phyloP scores from a whole-genome alignment of 2,113 vertebrate genomes.

The Ia io region DNA sequence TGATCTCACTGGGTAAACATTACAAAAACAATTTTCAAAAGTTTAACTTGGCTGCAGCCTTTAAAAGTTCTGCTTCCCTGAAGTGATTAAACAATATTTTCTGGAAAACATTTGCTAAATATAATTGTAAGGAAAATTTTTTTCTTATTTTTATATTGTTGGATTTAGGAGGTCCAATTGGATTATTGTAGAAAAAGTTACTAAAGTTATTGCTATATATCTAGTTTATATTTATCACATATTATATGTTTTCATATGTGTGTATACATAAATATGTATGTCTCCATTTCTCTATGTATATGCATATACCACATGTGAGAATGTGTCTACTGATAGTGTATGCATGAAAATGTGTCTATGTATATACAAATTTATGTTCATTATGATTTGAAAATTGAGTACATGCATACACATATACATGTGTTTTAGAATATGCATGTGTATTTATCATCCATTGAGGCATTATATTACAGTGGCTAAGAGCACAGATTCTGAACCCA shows the following conservation, averaged over 20 bases:
- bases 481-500: neutral
- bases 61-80: constrained; percentile 73
- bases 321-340: neutral
- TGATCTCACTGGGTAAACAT: constrained; percentile 85
- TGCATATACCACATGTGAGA: neutral
- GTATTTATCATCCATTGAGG: neutral
- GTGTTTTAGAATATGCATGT: constrained; percentile 23
- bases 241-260: constrained; percentile 27
- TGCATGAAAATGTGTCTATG: neutral
- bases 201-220: neutral
- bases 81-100: constrained; percentile 79
- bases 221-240: constrained; percentile 31
- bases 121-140: constrained; percentile 69
- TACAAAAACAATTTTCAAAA: constrained; percentile 81
- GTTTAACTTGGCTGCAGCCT: constrained; percentile 81
- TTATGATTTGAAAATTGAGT: neutral
- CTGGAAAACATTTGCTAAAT: constrained; percentile 73
- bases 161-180: neutral
- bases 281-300: constrained; percentile 23
- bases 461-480: neutral
- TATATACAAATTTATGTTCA: constrained; percentile 26
- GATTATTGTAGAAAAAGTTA: constrained; percentile 16
- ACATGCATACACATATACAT: neutral
- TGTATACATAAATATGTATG: constrained; percentile 40
- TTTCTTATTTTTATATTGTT: constrained; percentile 57